phyloP scores from a whole-genome alignment of 2,113 vertebrate genomes.

The Murina feae region DNA sequence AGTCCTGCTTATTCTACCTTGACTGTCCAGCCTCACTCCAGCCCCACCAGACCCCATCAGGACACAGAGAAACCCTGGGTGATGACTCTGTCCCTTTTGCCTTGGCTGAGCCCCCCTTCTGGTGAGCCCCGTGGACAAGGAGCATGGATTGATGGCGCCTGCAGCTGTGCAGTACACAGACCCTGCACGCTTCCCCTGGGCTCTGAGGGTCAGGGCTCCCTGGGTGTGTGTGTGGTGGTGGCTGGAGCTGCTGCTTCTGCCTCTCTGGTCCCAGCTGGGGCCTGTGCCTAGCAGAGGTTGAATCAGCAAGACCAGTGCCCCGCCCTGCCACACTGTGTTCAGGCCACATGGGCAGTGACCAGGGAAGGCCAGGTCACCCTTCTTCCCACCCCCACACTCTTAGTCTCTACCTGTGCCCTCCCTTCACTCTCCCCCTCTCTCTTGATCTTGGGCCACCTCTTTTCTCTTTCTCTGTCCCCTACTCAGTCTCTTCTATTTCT shows the following conservation, averaged over 20 bases:
- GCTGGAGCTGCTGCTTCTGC: not conserved
- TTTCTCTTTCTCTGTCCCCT: not conserved
- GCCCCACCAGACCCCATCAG: not conserved
- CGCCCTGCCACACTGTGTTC: rapidly evolving
- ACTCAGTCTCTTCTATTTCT: not conserved
- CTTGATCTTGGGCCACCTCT: not conserved
- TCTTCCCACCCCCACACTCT: rapidly evolving
- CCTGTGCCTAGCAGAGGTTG: not conserved
- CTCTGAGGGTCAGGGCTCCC: not conserved
- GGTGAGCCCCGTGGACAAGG: not conserved
- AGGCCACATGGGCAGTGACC: rapidly evolving
- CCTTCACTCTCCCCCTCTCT: not conserved
- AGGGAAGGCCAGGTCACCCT: not conserved
- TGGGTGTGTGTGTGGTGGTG: not conserved
- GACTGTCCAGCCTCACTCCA: not conserved
- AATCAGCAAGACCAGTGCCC: not conserved
- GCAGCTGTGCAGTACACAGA: not conserved
- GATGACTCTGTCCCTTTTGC: not conserved
- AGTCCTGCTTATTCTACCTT: not conserved
- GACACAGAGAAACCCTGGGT: not conserved
- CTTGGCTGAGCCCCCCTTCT: rapidly evolving
- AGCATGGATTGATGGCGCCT: not conserved
- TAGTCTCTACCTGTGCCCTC: rapidly evolving
- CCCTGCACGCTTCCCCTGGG: not conserved
- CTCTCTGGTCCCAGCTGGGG: not conserved